Conservation (phyloP, 2,888 invertebrate genomes). For the Dysmachus trigonus region DNA sequence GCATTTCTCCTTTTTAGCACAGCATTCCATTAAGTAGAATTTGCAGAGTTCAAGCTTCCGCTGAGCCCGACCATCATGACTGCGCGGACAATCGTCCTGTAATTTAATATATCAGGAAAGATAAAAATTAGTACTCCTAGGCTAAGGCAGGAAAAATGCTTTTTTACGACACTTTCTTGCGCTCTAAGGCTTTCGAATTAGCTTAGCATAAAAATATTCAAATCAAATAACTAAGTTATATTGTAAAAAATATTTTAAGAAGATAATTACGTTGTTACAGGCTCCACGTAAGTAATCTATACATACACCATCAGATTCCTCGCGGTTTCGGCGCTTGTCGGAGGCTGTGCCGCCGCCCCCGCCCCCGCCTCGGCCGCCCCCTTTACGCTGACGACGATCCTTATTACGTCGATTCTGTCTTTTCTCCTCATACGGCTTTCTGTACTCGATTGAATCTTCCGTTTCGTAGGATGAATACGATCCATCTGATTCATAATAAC, state of each 20-base stretch:
- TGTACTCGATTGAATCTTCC: constrained; percentile 65
- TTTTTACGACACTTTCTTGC: neutral
- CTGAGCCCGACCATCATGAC: constrained; percentile 82
- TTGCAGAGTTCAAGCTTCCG: constrained; percentile 95
- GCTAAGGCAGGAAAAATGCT: neutral
- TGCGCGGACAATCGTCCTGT: constrained; percentile 81
- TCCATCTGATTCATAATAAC: constrained; percentile 68
- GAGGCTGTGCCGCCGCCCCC: constrained; percentile 44
- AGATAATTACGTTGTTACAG: constrained; percentile 72
- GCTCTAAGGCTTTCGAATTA: too few relatives aligned
- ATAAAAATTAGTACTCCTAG: neutral
- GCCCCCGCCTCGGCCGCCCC: constrained; percentile 61
- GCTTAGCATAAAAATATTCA: neutral
- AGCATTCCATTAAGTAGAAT: constrained; percentile 95
- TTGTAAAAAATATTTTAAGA: neutral
- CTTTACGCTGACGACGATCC: constrained; percentile 65
- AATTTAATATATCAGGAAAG: neutral
- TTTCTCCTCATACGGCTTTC: constrained; percentile 64
- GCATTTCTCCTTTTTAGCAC: constrained; percentile 93
- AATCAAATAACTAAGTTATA: neutral
- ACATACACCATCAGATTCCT: constrained; percentile 76
- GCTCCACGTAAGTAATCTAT: constrained; percentile 89
- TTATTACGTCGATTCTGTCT: constrained; percentile 59
- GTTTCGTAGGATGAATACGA: constrained; percentile 69
- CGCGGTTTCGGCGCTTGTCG: constrained; percentile 65